Percentiles rank a stretch among this genome's conserved stretches.
These are phyloP conservation scores for Scalopus aquaticus DNA, from an alignment of 2,113 vertebrate species.

Conservation along the genomic window DNA sequence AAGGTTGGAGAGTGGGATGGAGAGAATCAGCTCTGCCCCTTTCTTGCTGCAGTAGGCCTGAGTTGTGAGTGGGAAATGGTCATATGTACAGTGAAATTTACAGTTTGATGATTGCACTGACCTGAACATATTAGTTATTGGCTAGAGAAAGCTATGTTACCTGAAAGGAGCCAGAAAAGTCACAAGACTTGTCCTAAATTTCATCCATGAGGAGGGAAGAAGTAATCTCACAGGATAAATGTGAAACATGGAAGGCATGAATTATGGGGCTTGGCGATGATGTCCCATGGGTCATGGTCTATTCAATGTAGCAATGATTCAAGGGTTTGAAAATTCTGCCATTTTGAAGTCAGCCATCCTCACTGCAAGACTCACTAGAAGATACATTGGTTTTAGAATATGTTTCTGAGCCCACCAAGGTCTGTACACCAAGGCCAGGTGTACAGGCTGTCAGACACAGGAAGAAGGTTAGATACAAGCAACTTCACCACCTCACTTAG, in stretches of 20 bases:
- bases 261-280: neutral
- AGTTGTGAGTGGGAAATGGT: neutral
- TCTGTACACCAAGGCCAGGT: neutral
- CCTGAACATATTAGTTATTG: neutral
- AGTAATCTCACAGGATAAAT: neutral
- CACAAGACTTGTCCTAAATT: neutral
- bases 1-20: neutral
- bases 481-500: neutral
- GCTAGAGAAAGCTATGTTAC: neutral
- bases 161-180: conserved; percentile 3
- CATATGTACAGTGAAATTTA: neutral
- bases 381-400: neutral
- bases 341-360: neutral
- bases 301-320: neutral
- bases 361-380: neutral
- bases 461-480: neutral
- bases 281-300: neutral
- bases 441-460: neutral
- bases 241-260: neutral
- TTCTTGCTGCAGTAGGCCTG: neutral
- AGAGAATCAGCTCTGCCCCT: neutral
- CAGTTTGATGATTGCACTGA: neutral
- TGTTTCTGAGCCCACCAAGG: neutral
- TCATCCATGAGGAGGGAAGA: neutral
- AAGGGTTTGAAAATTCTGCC: neutral